Evolutionary conservation across 2,113 vertebrate species (phyloP).

Genomic region (Cardinalis cardinalis): DNA sequence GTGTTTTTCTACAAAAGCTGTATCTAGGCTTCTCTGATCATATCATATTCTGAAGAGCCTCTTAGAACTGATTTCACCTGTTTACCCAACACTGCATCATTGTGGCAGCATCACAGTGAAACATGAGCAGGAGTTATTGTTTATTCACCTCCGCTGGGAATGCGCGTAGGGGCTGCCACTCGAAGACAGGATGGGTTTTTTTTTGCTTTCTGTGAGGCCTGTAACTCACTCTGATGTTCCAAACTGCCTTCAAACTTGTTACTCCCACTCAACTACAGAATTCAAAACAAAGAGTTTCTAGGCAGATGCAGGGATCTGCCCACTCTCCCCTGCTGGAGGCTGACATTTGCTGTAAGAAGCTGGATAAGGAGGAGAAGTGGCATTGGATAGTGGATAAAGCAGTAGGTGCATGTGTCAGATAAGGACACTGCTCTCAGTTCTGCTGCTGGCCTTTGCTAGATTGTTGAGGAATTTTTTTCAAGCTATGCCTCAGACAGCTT

Average conservation of each 20-base stretch:
- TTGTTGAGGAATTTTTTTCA: neutral
- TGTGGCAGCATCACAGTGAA: neutral
- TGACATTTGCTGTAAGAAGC: neutral
- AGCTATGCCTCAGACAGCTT: neutral
- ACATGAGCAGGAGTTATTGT: neutral
- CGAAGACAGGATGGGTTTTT: neutral
- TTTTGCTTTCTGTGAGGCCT: neutral
- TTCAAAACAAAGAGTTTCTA: neutral
- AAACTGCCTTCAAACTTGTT: neutral
- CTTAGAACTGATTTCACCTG: neutral
- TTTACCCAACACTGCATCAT: neutral
- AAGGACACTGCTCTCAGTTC: neutral
- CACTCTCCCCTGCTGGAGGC: neutral
- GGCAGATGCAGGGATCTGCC: neutral
- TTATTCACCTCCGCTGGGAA: neutral
- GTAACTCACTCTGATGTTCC: neutral
- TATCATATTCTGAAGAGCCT: neutral
- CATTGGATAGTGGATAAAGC: neutral
- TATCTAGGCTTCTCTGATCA: neutral
- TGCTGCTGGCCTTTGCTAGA: neutral
- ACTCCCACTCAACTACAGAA: neutral
- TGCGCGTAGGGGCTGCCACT: accelerated
- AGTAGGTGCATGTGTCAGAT: neutral
- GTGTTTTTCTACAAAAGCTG: neutral
- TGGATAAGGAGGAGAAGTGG: neutral